Conservation (phyloP, 2,797 vertebrate species). For the Sebastiscus albofasciatus region DNA sequence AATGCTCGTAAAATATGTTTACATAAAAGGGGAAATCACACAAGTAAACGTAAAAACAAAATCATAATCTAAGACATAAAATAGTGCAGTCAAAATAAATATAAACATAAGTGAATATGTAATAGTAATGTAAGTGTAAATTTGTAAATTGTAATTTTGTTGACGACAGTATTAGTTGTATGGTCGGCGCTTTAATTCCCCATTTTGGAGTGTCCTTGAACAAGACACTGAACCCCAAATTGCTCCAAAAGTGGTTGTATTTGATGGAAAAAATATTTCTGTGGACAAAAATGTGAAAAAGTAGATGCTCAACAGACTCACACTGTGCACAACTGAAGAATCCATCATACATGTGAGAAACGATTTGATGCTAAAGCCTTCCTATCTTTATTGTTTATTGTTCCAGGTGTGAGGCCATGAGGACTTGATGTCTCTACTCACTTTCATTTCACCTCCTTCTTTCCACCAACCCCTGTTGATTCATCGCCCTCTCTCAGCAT, state of each 20-base stretch:
- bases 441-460: slow-evolving; percentile 19
- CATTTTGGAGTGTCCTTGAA: background rate
- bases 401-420: slow-evolving; percentile 76
- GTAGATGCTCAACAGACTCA: background rate
- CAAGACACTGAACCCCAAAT: background rate
- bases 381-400: slow-evolving; percentile 41
- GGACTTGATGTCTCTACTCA: slow-evolving; percentile 57
- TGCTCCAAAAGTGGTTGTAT: background rate
- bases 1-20: too few relatives aligned
- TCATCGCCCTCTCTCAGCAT: slow-evolving; percentile 55
- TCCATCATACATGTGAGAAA: background rate
- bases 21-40: too few relatives aligned
- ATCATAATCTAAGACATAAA: too few relatives aligned
- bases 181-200: background rate
- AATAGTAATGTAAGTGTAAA: too few relatives aligned
- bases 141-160: too few relatives aligned
- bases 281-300: background rate
- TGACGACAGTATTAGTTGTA: background rate
- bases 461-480: slow-evolving; percentile 35
- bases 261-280: background rate
- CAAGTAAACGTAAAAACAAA: too few relatives aligned
- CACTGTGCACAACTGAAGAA: background rate
- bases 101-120: too few relatives aligned
- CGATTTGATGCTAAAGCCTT: background rate
- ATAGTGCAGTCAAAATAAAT: too few relatives aligned